Conservation (phyloP, 1,140 invertebrate genomes). For the Drosophila mojavensis region DNA sequence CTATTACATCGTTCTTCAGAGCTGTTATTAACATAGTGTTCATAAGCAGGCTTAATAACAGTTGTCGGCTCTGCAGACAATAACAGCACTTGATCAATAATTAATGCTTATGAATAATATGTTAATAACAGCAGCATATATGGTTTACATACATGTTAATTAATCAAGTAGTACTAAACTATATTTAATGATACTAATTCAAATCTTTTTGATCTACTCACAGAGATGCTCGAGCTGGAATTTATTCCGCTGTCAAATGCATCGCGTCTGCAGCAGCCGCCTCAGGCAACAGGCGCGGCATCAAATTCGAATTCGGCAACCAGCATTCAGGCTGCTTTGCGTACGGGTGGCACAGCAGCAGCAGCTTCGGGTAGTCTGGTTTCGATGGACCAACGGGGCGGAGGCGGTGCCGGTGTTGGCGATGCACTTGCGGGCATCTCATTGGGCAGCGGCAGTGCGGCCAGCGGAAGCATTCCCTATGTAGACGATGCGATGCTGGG, state of each 20-base stretch:
- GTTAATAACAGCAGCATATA: too few species aligned
- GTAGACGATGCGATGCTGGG: constrained; percentile 69
- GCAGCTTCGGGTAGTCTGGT: constrained; percentile 56
- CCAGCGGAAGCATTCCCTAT: constrained; percentile 72
- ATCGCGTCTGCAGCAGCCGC: constrained; percentile 64
- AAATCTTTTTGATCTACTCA: not conserved
- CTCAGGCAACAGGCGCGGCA: constrained; percentile 52
- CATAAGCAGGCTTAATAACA: too few species aligned
- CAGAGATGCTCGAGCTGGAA: constrained; percentile 79
- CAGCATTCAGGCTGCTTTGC: constrained; percentile 69
- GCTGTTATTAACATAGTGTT: too few species aligned
- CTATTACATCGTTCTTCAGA: too few species aligned
- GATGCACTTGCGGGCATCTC: constrained; percentile 63
- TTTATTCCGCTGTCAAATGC: constrained; percentile 67
- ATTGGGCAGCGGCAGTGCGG: constrained; percentile 69
- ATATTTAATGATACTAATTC: too few species aligned
- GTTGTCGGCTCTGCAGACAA: not conserved
- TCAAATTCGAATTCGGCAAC: constrained; percentile 79
- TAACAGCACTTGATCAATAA: not conserved
- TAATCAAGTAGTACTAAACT: too few species aligned
- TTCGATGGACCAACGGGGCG: constrained; percentile 73
- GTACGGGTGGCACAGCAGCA: constrained; percentile 49
- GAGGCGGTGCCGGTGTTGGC: constrained; percentile 25
- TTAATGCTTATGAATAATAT: not conserved
- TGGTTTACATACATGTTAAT: too few species aligned